These are phyloP conservation scores for Urophycis tenuis DNA, from an alignment of 2,797 vertebrate species.

Conservation along the genomic window DNA sequence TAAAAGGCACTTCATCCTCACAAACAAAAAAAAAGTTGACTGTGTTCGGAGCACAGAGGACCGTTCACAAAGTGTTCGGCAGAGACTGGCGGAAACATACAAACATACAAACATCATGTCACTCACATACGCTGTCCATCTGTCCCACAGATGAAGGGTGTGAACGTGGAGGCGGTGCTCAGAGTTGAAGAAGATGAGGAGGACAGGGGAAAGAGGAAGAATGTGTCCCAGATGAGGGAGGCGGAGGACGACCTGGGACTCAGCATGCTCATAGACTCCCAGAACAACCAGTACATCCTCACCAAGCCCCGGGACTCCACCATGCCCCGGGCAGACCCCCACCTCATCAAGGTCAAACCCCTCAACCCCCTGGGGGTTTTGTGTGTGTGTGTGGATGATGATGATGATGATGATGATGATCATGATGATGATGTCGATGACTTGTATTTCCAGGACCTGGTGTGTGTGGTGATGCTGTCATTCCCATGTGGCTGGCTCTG, in stretches of 20 bases:
- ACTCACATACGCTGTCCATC: not conserved
- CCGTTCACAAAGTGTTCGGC: too few relatives aligned
- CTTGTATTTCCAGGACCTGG: constrained; percentile 77
- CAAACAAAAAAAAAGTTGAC: too few relatives aligned
- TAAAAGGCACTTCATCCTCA: too few relatives aligned
- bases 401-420: not conserved
- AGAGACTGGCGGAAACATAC: not conserved
- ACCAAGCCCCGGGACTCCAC: constrained; percentile 95
- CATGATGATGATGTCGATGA: not conserved
- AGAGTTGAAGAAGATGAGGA: constrained; percentile 91
- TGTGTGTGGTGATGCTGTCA: constrained; percentile 89
- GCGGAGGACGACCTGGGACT: constrained; percentile 84
- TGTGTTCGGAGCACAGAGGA: too few relatives aligned
- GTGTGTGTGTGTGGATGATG: not conserved
- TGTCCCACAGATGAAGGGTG: constrained; percentile 79
- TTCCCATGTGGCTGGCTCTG: constrained; percentile 96
- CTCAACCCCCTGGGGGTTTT: not conserved
- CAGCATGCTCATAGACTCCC: constrained; percentile 98
- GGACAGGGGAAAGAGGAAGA: constrained; percentile 75
- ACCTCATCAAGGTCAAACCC: constrained; percentile 86
- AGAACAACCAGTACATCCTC: constrained; percentile 97
- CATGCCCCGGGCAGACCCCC: constrained; percentile 90
- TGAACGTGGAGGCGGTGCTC: constrained; percentile 92
- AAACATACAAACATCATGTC: not conserved
- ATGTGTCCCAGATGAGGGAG: constrained; percentile 75